Evolutionary conservation across 2,113 vertebrate genomes (phyloP), one percentile per base, ranked within the genome.

Genomic region (Aptenodytes forsteri): DNA sequence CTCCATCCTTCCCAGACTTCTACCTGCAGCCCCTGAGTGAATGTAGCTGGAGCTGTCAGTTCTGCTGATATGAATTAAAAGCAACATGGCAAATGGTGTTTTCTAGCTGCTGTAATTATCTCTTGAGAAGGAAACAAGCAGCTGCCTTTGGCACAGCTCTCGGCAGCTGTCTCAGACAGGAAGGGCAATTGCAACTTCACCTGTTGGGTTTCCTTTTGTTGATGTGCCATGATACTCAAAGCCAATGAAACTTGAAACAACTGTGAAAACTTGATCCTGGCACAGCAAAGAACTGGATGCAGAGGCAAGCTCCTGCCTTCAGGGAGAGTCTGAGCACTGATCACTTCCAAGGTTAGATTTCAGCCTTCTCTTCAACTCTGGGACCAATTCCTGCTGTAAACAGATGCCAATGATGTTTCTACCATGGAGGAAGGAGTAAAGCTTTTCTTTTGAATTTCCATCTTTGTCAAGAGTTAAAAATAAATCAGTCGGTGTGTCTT

Each of bases 11-110:
- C 22, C 23, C 40, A 65, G 77, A 18, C 25, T 78, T 78, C 40
- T 83, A 21, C 73, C 40, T 85, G 47, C 18, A 67, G 56, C 36
- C 36, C 17, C 34, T 34, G 56, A 90, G 78, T 47, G 30, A 82
- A 18, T 40, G 36, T 69, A 71, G 82, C 78, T 82, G 78, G 52
- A 87, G 62, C 49, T 91, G 84, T 89, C 90, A 85, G 81, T 91
- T 93, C 70, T 92, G 89, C 73, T 94, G 87, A 69, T 71, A 69
- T 20, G 89, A 95, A 96, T 83, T 96, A 87, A 95, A 96, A 90
- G 81, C 44, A 93, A 52, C 84, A 76, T 26, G 52, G 87, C 38
- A 95, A 95, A 84, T 49, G 34, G 56, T 78, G 62, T 95, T 91
- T 79, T 76, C 83, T 76, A 65, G 70, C 22, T 83, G 49, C 46